Evolutionary conservation across 2,113 vertebrate species (phyloP).

Genomic region (Acanthisitta chloris): DNA sequence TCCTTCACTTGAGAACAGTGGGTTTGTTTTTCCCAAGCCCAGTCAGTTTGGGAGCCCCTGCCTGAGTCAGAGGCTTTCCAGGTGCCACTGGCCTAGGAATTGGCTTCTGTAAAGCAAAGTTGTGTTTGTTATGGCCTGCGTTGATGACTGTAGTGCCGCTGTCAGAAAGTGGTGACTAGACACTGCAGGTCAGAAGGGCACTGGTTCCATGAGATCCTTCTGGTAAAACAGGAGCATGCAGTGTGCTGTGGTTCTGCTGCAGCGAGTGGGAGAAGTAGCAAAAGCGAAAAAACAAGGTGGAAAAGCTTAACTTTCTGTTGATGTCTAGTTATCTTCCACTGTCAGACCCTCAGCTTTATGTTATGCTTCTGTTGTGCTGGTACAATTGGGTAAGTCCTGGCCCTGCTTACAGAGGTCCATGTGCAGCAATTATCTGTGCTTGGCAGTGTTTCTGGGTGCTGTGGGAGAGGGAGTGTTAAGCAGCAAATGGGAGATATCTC

Average conservation of each 20-base stretch:
- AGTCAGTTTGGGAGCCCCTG: background rate
- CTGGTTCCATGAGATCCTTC: background rate
- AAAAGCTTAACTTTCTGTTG: background rate
- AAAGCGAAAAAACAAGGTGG: background rate
- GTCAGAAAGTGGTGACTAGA: background rate
- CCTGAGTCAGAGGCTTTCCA: background rate
- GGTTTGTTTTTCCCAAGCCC: background rate
- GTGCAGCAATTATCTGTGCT: background rate
- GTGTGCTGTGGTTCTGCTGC: background rate
- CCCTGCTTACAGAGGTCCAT: background rate
- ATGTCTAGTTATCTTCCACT: background rate
- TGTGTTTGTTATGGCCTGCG: background rate
- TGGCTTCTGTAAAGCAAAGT: background rate
- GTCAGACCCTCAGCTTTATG: background rate
- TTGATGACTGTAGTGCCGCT: background rate
- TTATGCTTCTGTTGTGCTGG: background rate
- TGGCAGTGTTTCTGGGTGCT: background rate
- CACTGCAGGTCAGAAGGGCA: background rate
- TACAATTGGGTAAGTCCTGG: background rate
- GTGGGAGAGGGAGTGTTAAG: background rate
- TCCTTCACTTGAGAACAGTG: accelerated
- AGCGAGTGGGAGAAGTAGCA: background rate
- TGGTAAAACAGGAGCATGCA: background rate
- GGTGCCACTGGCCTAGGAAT: background rate
- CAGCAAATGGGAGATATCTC: accelerated